Base-by-base conservation (phyloP, 2,888 invertebrate genomes). In the Leucania comma region DNA sequence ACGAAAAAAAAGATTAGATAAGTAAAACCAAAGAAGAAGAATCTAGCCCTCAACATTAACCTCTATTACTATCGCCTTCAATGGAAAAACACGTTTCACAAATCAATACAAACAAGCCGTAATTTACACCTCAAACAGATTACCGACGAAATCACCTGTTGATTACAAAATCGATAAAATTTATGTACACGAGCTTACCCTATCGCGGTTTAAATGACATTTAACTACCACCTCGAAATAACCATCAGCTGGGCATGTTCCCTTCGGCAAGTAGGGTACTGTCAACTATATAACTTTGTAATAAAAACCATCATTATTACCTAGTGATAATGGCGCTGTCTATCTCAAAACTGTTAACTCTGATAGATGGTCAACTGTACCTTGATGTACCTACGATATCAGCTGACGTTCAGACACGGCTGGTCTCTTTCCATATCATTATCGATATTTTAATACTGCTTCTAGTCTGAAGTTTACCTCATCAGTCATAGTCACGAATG, bases 121-220 rank as follows among this genome's bases (percentile, higher is more conserved):
- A 62, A 78, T 61, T 62, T 59, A 58, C 71, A 75, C 76, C 56
- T 64, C 60, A 56, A 61, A 77, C 59, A 68, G 61, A 78, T 66
- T 69, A 69, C 60, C 22, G n/a, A 62, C 20, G 8, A 69, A 64
- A 63, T 79, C 66, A 78, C 79, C 29, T 75, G 80, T 78, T 78
- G 80, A 80, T 78, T 79, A 60, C 65, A 70, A 78, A 79, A 79
- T 78, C 78, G 60, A 78, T 78, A 67, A 24, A 61, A 48, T 62
- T 51, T 59, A 26, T 38, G 35, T 38, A 54, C 26, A n/a, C 20
- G 22, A 35, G n/a, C 14, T 20, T 54, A 6, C 5, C 17, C 9
- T 46, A n/a, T 12, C 29, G 12, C 9, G 35, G 10, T 61, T 73
- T 54, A 54, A 59, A 74, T 73, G 59, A 72, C 78, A 38, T 77